Percentiles rank a stretch among this genome's conserved stretches.
These are phyloP conservation scores for Platypus cylindrus DNA, from an alignment of 2,888 invertebrate species.

Conservation along the genomic window DNA sequence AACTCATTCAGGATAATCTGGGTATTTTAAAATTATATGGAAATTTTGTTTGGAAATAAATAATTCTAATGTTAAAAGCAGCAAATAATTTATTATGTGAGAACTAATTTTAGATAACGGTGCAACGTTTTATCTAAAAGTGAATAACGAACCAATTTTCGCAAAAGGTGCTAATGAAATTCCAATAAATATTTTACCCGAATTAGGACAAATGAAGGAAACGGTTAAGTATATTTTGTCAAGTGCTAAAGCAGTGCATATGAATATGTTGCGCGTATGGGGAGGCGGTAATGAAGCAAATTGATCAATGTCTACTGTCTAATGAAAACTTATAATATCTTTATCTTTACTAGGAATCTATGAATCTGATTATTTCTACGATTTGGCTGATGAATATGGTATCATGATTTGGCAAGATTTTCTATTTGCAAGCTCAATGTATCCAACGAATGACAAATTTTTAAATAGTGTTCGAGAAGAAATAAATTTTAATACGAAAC, in stretches of 20 bases:
- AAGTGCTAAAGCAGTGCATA: constrained; percentile 63
- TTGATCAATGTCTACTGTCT: background rate
- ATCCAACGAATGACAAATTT: constrained; percentile 64
- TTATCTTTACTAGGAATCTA: constrained; percentile 59
- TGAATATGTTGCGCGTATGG: constrained; percentile 95
- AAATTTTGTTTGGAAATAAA: background rate
- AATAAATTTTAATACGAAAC: constrained; percentile 65
- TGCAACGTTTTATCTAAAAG: constrained; percentile 70
- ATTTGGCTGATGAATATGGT: constrained; percentile 74
- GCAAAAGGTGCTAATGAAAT: constrained; percentile 94
- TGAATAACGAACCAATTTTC: constrained; percentile 81
- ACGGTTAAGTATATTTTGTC: constrained; percentile 51
- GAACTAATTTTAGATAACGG: constrained; percentile 43
- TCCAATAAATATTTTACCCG: constrained; percentile 75
- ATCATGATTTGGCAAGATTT: constrained; percentile 96
- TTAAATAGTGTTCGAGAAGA: constrained; percentile 61
- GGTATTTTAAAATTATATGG: constrained; percentile 13
- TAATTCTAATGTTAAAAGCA: constrained; percentile 1
- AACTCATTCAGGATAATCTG: constrained; percentile 65
- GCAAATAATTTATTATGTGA: too few relatives aligned
- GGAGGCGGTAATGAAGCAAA: constrained; percentile 80
- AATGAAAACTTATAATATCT: too few relatives aligned
- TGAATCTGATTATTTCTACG: constrained; percentile 82
- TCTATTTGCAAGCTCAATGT: constrained; percentile 94
- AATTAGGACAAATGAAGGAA: constrained; percentile 45